Conservation (phyloP, 2,113 vertebrate genomes). For the Microtus pennsylvanicus region DNA sequence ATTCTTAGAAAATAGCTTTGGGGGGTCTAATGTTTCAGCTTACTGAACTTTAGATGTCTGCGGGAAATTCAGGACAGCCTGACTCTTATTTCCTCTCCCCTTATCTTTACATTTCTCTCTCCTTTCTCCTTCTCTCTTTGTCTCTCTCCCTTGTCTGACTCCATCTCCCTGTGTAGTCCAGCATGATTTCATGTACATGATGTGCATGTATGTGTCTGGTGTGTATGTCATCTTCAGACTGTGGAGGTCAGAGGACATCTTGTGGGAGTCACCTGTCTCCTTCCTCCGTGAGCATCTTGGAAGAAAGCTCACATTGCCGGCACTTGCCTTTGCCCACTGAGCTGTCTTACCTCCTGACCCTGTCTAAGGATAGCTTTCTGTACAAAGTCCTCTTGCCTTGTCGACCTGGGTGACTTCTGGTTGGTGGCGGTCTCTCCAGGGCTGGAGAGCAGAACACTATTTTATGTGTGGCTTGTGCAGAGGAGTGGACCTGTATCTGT, state of each 20-base stretch:
- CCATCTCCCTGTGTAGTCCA: neutral
- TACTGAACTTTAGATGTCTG: neutral
- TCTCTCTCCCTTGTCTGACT: neutral
- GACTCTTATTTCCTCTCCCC: neutral
- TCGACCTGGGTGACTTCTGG: slow-evolving; percentile 30
- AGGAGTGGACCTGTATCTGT: neutral
- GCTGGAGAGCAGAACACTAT: neutral
- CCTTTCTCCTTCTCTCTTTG: neutral
- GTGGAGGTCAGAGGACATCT: neutral
- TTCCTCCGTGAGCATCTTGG: neutral
- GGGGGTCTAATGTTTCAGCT: neutral
- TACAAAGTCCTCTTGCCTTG: neutral
- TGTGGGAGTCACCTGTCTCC: neutral
- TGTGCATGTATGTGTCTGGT: neutral
- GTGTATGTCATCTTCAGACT: neutral
- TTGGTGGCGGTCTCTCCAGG: neutral
- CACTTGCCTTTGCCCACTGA: neutral
- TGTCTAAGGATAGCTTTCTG: neutral
- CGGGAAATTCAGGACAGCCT: neutral
- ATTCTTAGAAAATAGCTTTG: neutral
- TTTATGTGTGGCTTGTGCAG: neutral
- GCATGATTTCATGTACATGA: neutral
- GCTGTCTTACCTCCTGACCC: no score
- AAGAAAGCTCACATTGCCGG: neutral
- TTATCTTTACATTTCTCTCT: neutral